These are phyloP conservation scores for Dissostichus mawsoni DNA, from an alignment of 2,113 vertebrate species.

Conservation along the genomic window DNA sequence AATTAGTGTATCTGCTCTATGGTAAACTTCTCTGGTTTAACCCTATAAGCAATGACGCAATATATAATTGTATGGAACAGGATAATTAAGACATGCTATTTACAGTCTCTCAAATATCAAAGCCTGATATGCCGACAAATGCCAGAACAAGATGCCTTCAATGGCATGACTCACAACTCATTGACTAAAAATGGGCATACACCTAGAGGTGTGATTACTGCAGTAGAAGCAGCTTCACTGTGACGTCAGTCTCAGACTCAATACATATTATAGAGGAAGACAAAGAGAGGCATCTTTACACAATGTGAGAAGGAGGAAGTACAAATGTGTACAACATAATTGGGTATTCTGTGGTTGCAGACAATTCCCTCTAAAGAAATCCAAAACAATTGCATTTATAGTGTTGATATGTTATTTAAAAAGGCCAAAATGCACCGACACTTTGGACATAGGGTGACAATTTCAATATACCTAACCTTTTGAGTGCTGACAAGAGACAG, in stretches of 20 bases:
- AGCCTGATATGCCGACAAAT: neutral
- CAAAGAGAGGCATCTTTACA: constrained; percentile 19
- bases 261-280: neutral
- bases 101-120: constrained; percentile 24
- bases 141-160: constrained; percentile 12
- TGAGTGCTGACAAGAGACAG: constrained; percentile 25
- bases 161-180: neutral
- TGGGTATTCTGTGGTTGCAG: neutral
- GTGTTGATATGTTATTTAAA: neutral
- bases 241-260: neutral
- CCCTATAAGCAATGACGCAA: neutral
- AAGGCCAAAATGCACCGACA: neutral
- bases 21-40: neutral
- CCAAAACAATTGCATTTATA: neutral
- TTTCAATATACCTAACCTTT: constrained; percentile 20
- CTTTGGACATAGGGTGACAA: constrained; percentile 6
- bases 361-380: neutral
- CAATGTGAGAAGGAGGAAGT: neutral
- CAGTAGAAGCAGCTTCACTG: neutral
- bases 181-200: constrained; percentile 7
- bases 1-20: neutral
- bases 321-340: constrained; percentile 3
- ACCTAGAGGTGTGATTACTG: constrained; percentile 12
- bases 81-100: constrained; percentile 7
- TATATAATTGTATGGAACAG: constrained; percentile 10